Evolutionary conservation across 2,113 vertebrate species (phyloP), one percentile per base, ranked within the genome.

Genomic region (Labeo catla): DNA sequence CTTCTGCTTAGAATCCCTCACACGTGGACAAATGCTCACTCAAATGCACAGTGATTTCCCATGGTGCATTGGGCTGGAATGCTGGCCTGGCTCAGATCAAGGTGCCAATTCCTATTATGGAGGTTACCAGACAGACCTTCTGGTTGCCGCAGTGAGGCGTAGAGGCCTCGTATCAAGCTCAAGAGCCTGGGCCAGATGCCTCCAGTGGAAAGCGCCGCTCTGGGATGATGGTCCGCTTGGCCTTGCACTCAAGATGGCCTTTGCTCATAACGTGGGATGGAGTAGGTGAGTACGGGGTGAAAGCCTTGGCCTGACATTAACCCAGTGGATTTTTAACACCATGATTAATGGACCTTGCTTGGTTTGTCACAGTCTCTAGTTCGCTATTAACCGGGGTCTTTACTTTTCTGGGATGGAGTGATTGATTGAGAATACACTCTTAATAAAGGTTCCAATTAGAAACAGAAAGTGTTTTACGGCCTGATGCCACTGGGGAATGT

Each of bases 41-140:
- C n/a, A 28, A 57, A 61, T 16, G 54, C 80, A 81, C 28, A 49
- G 47, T 61, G 73, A 83, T 82, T 49, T 84, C 80, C 50, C 87
- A 72, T 39, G 57, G 8, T 81, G 82, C 66, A 66, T 39, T 52
- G 28, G 21, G 39, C 47, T 80, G 84, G 54, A 86, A 85, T 73
- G 68, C 28, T 43, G 13, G 79, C 2, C 82, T 45, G 52, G 54
- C 4, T 74, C 15, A 45, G 19, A 4, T 28, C 43, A 74, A 45
- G 15, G 47, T 49, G 50, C 54, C 73, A 87, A 65, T 28, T 86
- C 76, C 68, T 81, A 81, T 72, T 88, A 76, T 70, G 83, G 87
- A 85, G 73, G 70, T 45, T 63, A 47, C 52, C 68, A 85, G 59
- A 65, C 57, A 61, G 87, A 66, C 74, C 65, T 80, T 85, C 63